Conservation (phyloP, 2,888 invertebrate genomes). For the Chrysina gloriosa region DNA sequence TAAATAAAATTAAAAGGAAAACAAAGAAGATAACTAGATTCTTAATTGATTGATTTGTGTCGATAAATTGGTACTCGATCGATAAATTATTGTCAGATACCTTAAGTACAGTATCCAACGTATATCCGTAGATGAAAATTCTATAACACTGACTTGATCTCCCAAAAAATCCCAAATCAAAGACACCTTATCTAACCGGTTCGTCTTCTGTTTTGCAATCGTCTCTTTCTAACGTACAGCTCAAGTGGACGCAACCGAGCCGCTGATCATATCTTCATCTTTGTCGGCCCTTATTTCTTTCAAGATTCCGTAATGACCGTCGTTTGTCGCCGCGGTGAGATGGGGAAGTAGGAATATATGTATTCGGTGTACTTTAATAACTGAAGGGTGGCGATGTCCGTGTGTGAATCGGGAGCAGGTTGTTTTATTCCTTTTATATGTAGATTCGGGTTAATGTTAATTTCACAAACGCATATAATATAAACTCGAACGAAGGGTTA, state of each 20-base stretch:
- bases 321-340: constrained; percentile 49
- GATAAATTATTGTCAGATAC: too few species aligned
- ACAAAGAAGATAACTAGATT: too few species aligned
- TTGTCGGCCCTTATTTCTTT: constrained; percentile 45
- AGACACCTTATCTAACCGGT: constrained; percentile 60
- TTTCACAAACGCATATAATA: constrained; percentile 35
- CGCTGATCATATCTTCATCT: constrained; percentile 48
- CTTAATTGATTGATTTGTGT: too few species aligned
- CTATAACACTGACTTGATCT: constrained; percentile 56
- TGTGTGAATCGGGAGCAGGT: constrained; percentile 63
- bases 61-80: too few species aligned
- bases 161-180: constrained; percentile 45
- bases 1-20: too few species aligned
- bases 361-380: constrained; percentile 53
- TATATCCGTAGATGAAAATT: constrained; percentile 37
- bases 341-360: constrained; percentile 55
- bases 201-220: constrained; percentile 56
- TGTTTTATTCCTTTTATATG: constrained; percentile 60
- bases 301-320: constrained; percentile 48
- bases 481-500: constrained; percentile 31
- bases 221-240: constrained; percentile 52
- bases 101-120: neutral
- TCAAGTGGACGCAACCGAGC: constrained; percentile 49
- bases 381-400: constrained; percentile 52
- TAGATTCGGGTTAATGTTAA: constrained; percentile 43